Evolutionary conservation across 2,888 invertebrate species (phyloP).

Genomic region (Strigamia transsilvanica): DNA sequence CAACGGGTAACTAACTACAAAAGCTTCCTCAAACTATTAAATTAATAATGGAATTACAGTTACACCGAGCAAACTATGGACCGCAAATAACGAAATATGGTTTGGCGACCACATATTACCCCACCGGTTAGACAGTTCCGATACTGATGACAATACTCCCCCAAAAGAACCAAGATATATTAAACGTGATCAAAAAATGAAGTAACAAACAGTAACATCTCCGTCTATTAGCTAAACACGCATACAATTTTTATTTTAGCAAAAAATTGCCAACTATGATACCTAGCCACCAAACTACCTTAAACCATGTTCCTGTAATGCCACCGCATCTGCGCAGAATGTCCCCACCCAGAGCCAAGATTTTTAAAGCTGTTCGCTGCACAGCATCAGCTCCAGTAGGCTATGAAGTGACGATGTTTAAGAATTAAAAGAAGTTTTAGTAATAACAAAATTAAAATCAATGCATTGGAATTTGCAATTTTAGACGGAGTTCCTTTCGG

Average conservation of each 20-base stretch:
- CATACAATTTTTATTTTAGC: background rate
- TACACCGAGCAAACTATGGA: background rate
- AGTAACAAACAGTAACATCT: background rate
- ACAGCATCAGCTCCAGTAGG: background rate
- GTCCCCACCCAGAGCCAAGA: background rate
- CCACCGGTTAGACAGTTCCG: background rate
- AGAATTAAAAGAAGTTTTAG: too few relatives aligned
- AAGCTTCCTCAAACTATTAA: background rate
- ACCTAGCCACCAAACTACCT: background rate
- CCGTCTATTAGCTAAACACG: background rate
- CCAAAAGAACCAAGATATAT: background rate
- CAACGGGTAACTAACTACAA: background rate
- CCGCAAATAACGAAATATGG: too few relatives aligned
- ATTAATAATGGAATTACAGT: background rate
- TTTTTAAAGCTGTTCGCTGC: background rate
- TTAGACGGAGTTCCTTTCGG: background rate
- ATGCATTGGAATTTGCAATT: too few relatives aligned
- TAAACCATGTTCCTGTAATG: background rate
- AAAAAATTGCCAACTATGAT: background rate
- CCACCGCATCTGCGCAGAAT: background rate
- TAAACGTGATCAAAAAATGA: background rate
- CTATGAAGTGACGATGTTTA: background rate
- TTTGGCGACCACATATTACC: too few relatives aligned
- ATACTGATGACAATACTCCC: background rate
- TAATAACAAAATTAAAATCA: too few relatives aligned